Conservation (phyloP, 2,113 vertebrate genomes). For the Trogon melanurus region DNA sequence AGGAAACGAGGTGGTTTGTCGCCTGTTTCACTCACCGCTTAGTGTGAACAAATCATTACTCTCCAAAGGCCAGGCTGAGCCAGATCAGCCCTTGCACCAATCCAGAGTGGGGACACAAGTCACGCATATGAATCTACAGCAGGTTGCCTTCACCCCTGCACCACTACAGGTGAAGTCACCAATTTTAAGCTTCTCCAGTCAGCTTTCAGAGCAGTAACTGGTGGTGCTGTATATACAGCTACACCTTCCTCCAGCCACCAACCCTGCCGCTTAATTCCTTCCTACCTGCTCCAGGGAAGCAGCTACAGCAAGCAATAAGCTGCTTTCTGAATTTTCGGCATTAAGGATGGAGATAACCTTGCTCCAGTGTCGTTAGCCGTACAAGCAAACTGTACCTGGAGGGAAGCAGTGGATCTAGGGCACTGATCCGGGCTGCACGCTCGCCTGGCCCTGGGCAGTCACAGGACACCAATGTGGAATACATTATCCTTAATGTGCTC, state of each 20-base stretch:
- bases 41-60: neutral
- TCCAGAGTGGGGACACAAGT: accelerated
- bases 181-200: neutral
- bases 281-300: neutral
- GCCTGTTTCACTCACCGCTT: neutral
- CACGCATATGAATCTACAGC: neutral
- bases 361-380: neutral
- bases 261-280: neutral
- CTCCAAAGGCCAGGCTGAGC: neutral
- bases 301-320: neutral
- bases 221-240: neutral
- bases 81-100: neutral
- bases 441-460: neutral
- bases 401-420: neutral
- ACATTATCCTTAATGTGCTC: neutral
- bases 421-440: neutral
- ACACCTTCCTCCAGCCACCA: neutral
- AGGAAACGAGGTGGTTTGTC: neutral
- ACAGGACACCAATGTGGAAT: neutral
- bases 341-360: neutral
- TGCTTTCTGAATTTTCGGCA: neutral
- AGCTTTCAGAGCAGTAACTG: neutral
- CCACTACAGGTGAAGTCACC: neutral
- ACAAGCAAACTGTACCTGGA: neutral
- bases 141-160: neutral